Base-by-base conservation (phyloP, 2,888 invertebrate genomes). In the Mesochorus sp. region DNA sequence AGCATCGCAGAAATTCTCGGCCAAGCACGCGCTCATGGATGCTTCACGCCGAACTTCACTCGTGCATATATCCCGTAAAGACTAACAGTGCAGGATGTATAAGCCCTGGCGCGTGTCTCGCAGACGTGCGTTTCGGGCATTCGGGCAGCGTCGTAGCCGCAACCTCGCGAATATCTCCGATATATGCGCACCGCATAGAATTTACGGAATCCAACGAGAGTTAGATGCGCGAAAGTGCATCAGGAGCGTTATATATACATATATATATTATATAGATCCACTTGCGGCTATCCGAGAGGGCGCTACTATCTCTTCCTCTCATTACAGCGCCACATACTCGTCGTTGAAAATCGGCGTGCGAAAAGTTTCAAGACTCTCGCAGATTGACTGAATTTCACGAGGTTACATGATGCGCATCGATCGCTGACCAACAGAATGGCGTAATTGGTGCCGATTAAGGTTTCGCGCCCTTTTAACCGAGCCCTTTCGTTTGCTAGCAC, bases 111-210 rank as follows among this genome's bases (percentile, higher is more conserved):
- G 10, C 10, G 14, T 19, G n/a, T n/a, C n/a, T n/a, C 47, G 4
- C 34, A 2, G 14, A 17, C 55, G 37, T 51, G 74, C 53, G 53
- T 67, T 76, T 67, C 66, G 28, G 68, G 68, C 70, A 68, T 73
- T 47, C 62, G 39, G 24, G 17, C n/a, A 17, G 14, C 53, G 44
- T 21, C 53, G 51, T 26, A 62, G 24, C 55, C 26, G 51, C 14
- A 55, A 55, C 14, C 28, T 28, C 47, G 2, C 31, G 37, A 72
- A 76, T 76, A 76, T 44, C 53, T 42, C 55, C 57, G 64, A 73
- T 73, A 73, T 76, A n/a, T n/a, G n/a, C n/a, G 68, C 68, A 73
- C 57, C 64, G 61, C 62, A 44, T 47, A 68, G 72, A 79, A 79
- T 76, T 64, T 66, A 53, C 24, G 76, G 79, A 72, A 79, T 76